phyloP scores from a whole-genome alignment of 1,140 invertebrate species.

The Aphidius ervi region DNA sequence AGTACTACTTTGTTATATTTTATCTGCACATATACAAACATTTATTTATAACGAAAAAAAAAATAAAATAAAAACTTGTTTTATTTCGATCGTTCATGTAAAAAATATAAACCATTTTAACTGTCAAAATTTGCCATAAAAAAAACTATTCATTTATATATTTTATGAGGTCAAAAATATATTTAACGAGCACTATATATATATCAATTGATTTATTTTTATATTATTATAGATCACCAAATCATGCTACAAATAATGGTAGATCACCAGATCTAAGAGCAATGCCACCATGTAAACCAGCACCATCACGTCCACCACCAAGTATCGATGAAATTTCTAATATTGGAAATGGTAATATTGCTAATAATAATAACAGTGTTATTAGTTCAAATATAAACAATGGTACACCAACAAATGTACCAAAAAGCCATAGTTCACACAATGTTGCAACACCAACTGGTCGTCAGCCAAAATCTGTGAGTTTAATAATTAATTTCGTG shows the following conservation, averaged over 20 bases:
- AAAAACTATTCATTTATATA: no score
- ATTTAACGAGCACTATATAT: not conserved
- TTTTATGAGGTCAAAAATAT: no score
- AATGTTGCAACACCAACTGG: conserved; percentile 37
- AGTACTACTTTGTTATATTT: no score
- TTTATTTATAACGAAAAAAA: no score
- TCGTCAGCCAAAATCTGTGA: conserved; percentile 41
- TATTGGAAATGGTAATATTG: conserved; percentile 27
- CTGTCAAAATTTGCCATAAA: no score
- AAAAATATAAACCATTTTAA: no score
- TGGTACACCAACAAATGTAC: conserved; percentile 36
- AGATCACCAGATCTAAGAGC: conserved; percentile 35
- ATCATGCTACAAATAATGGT: conserved; percentile 38
- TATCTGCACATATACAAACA: no score
- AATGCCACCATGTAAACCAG: conserved; percentile 42
- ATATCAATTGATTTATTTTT: not conserved
- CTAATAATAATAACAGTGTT: conserved; percentile 25
- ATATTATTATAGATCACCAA: conserved; percentile 36
- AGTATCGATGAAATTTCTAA: conserved; percentile 34
- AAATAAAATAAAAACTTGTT: no score
- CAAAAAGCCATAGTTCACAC: conserved; percentile 43
- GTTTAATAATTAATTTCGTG: not conserved
- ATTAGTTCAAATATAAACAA: conserved; percentile 26
- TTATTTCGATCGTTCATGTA: no score
- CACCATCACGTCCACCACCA: conserved; percentile 40